These are phyloP conservation scores for Hemaris fuciformis DNA, from an alignment of 2,888 invertebrate genomes.

Conservation along the genomic window DNA sequence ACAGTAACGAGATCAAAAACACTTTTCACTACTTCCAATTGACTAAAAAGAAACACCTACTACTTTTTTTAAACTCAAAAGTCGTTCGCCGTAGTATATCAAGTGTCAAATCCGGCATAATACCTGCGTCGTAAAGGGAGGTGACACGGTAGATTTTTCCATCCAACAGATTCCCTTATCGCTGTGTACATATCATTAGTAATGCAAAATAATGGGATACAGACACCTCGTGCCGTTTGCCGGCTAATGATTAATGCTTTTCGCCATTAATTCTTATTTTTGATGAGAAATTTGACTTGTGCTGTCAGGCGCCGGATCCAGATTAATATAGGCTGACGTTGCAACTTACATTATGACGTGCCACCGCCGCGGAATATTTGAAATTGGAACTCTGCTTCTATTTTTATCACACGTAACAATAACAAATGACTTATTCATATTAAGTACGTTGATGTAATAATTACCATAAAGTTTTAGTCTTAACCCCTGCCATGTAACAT, in stretches of 20 bases:
- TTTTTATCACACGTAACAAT: background rate
- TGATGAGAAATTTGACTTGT: slow-evolving; percentile 81
- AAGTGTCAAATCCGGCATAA: slow-evolving; percentile 22
- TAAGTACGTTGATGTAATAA: no score
- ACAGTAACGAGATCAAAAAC: background rate
- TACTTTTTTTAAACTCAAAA: background rate
- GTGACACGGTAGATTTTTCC: slow-evolving; percentile 67
- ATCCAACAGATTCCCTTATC: slow-evolving; percentile 67
- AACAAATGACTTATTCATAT: background rate
- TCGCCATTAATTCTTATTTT: slow-evolving; percentile 81
- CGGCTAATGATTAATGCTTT: slow-evolving; percentile 78
- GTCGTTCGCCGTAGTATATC: slow-evolving; percentile 7
- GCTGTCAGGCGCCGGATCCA: slow-evolving; percentile 78
- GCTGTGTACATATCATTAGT: slow-evolving; percentile 79
- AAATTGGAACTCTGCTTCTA: background rate
- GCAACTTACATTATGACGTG: slow-evolving; percentile 69
- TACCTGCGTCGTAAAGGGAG: slow-evolving; percentile 53
- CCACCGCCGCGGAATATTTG: slow-evolving; percentile 11
- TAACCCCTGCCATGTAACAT: no score
- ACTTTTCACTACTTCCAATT: background rate
- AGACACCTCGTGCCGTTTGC: slow-evolving; percentile 81
- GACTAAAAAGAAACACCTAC: background rate
- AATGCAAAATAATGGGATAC: slow-evolving; percentile 82
- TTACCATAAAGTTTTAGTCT: no score
- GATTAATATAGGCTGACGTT: slow-evolving; percentile 79